Evolutionary conservation across 2,113 vertebrate genomes (phyloP).

Genomic region (Fulica atra): DNA sequence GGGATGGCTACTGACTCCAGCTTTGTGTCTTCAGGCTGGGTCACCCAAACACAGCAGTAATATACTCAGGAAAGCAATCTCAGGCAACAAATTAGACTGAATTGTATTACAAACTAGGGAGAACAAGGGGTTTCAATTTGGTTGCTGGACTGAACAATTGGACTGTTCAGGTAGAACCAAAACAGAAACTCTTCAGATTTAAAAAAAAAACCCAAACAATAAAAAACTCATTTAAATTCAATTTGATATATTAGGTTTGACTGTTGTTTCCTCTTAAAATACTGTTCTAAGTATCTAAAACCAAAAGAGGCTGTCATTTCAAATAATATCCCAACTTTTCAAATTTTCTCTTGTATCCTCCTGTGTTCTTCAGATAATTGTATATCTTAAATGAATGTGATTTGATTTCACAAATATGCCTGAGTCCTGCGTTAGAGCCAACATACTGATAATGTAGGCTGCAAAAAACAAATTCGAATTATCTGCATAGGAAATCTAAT

Average conservation of each 20-base stretch:
- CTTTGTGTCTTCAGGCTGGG: background rate
- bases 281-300: background rate
- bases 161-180: background rate
- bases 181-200: background rate
- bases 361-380: background rate
- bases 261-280: background rate
- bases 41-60: background rate
- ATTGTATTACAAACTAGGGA: background rate
- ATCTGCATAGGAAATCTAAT: background rate
- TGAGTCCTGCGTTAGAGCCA: background rate
- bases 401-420: background rate
- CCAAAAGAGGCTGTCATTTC: background rate
- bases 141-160: background rate
- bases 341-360: background rate
- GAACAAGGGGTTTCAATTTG: background rate
- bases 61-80: background rate
- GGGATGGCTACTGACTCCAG: background rate
- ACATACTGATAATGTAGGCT: background rate
- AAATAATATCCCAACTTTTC: background rate
- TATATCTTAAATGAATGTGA: background rate
- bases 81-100: background rate
- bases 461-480: background rate
- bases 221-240: background rate
- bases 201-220: background rate
- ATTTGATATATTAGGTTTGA: background rate